Percentiles rank a stretch among this genome's conserved stretches.
phyloP scores from a whole-genome alignment of 1,140 invertebrate species.

The Akabosia matsudoensis region DNA sequence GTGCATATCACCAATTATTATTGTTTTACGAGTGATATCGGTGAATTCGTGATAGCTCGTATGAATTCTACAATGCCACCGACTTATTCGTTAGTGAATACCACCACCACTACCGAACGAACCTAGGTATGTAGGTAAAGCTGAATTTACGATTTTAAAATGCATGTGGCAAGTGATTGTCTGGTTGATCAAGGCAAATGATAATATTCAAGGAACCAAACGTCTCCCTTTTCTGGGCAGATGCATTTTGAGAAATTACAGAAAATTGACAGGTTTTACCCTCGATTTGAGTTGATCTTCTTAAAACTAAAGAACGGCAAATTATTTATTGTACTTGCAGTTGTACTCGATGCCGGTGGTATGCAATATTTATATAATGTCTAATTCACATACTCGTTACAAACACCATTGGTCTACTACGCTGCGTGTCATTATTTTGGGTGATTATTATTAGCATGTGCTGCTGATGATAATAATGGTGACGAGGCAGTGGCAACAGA shows the following conservation, averaged over 20 bases:
- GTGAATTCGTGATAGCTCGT: background rate
- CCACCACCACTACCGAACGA: too few species aligned
- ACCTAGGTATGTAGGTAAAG: too few species aligned
- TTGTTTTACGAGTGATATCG: background rate
- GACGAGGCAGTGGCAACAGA: background rate
- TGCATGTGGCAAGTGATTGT: background rate
- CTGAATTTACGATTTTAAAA: too few species aligned
- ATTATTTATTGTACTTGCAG: background rate
- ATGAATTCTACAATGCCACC: background rate
- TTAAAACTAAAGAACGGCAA: background rate
- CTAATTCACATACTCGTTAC: background rate
- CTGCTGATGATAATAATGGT: background rate
- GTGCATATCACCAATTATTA: background rate
- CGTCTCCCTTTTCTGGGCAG: background rate
- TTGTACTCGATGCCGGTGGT: background rate
- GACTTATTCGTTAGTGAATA: too few species aligned
- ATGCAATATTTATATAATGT: background rate
- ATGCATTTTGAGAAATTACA: constrained; percentile 1
- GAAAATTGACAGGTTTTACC: background rate
- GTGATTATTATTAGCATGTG: background rate
- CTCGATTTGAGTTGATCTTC: background rate
- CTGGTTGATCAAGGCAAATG: background rate
- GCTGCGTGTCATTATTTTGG: background rate
- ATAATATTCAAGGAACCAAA: background rate
- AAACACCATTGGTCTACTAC: background rate